Base-by-base conservation (phyloP, 2,888 invertebrate genomes). In the Euproctis similis region DNA sequence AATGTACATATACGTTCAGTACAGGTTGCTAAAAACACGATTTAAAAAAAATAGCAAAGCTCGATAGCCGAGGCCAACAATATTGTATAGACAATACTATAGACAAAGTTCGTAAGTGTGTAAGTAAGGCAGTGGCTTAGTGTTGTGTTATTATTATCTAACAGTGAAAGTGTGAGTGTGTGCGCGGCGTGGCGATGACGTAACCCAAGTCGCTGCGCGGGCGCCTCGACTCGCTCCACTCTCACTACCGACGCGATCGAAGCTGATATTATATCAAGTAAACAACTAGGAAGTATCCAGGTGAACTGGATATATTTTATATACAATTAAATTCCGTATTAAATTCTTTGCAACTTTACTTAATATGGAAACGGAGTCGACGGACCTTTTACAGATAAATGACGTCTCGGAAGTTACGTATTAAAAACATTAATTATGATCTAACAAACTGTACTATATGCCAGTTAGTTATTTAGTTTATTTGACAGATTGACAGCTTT, bases 91-190 rank as follows among this genome's bases (percentile, higher is more conserved):
- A 54, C 51, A 49, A 53, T 53, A 53, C 59, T 58, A 60, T 66
- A 65, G 62, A 64, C 53, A 66, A 47, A 69, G 68, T 76, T 73
- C 71, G 70, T 73, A 73, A 75, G 70, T 75, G 73, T 76, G 77
- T 75, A 78, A 78, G 81, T 81, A 77, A 78, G 80, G 65, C 80
- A 76, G 67, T 68, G 58, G 70, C 64, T 59, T 60, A 50, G 74
- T 71, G 58, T 66, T 61, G 58, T 60, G 59, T 55, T 70, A 73
- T 84, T 81, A n/a, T 14, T 14, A 82, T 80, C 80, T 81, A 84
- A 82, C 70, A 80, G 76, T 77, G 76, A 76, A 78, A 80, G 78
- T 78, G 71, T 72, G 73, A 65, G 69, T 72, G 75, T 81, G 80
- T 78, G 80, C 66, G 73, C 50, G 65, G 46, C 64, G 75, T 46